phyloP scores from a whole-genome alignment of 1,140 invertebrate genomes.

The Ditylenchus dipsaci region DNA sequence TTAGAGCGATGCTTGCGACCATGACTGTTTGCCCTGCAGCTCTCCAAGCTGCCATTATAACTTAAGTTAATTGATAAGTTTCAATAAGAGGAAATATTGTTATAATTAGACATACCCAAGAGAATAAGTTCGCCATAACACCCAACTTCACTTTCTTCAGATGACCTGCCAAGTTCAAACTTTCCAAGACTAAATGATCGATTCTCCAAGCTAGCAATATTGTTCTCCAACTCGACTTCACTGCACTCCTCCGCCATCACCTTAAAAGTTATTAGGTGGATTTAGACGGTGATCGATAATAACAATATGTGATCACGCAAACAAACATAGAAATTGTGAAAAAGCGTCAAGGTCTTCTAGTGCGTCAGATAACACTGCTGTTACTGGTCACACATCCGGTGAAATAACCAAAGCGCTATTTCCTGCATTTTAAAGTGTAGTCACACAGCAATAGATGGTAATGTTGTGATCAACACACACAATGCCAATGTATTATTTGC shows the following conservation, averaged over 20 bases:
- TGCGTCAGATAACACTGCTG: too few species aligned
- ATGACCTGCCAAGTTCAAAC: conserved; percentile 4
- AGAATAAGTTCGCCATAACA: conserved; percentile 28
- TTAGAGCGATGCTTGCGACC: conserved; percentile 47
- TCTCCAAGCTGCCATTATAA: conserved; percentile 35
- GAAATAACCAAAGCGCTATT: too few species aligned
- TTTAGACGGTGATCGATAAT: neutral
- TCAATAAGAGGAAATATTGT: neutral
- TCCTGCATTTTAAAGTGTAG: too few species aligned
- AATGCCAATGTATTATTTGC: too few species aligned
- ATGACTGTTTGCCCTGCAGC: conserved; percentile 30
- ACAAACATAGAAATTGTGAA: too few species aligned
- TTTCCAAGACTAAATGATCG: conserved; percentile 1
- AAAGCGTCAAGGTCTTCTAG: too few species aligned
- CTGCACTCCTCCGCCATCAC: neutral
- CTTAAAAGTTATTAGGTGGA: neutral
- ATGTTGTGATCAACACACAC: too few species aligned
- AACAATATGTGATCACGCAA: too few species aligned
- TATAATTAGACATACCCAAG: conserved; percentile 8
- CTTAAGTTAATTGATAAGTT: conserved; percentile 3
- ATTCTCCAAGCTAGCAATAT: neutral
- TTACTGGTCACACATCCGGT: too few species aligned
- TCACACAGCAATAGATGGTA: too few species aligned
- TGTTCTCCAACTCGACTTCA: neutral
- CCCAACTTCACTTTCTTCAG: neutral